Evolutionary conservation across 2,888 invertebrate species (phyloP).

Genomic region (Digitonthophagus gazella): DNA sequence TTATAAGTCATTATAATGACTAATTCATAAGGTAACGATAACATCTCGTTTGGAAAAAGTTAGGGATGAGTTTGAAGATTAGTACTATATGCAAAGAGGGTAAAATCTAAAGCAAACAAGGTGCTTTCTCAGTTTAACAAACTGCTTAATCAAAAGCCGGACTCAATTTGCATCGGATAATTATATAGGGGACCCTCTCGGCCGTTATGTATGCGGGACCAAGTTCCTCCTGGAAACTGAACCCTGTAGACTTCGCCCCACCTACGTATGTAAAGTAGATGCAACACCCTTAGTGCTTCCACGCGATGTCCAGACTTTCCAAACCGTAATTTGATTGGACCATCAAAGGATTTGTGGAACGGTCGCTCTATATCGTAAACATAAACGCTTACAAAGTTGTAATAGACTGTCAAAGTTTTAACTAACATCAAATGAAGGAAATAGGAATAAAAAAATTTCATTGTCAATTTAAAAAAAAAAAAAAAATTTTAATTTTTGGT

Average conservation of each 20-base stretch:
- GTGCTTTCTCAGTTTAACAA: background rate
- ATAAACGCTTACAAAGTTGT: background rate
- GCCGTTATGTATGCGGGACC: background rate
- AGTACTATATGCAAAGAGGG: background rate
- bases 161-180: background rate
- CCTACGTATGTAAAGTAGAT: background rate
- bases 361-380: no score
- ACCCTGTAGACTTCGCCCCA: background rate
- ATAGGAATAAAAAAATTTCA: no score
- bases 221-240: background rate
- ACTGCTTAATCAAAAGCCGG: background rate
- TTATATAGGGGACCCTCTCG: background rate
- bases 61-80: background rate
- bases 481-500: no score
- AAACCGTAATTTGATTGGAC: background rate
- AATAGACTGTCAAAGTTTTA: background rate
- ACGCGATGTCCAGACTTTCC: background rate
- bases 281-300: background rate
- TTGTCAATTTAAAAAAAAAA: no score
- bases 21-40: background rate
- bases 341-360: background rate
- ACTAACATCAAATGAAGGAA: background rate
- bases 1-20: no score
- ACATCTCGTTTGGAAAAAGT: background rate
- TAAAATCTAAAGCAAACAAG: background rate